These are phyloP conservation scores for Coecobrya sp. DNA, from an alignment of 2,888 invertebrate genomes.

Conservation along the genomic window DNA sequence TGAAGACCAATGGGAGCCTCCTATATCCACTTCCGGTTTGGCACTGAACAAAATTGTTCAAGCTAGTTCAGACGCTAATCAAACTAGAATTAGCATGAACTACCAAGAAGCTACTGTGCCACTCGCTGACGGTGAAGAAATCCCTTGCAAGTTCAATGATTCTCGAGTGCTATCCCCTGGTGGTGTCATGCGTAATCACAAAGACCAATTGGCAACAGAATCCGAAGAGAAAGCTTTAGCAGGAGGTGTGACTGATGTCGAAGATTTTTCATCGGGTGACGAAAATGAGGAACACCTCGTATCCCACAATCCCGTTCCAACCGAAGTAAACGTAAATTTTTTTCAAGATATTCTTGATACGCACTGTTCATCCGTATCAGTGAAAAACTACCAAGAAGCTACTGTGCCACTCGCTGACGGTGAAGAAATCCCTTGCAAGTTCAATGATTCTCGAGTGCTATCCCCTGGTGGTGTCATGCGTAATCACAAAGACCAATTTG, in stretches of 20 bases:
- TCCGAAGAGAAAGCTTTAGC: conserved; percentile 80
- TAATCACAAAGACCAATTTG: conserved; percentile 70
- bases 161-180: conserved; percentile 77
- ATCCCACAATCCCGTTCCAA: not conserved
- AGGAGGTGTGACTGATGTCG: conserved; percentile 82
- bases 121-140: conserved; percentile 82
- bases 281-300: conserved; percentile 18
- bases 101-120: conserved; percentile 77
- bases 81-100: conserved; percentile 80
- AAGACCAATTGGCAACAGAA: conserved; percentile 75
- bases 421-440: conserved; percentile 81
- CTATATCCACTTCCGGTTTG: conserved; percentile 55
- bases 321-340: conserved; percentile 69
- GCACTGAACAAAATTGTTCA: conserved; percentile 76
- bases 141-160: conserved; percentile 80
- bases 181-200: conserved; percentile 79
- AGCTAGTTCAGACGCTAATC: conserved; percentile 69
- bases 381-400: conserved; percentile 81
- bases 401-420: conserved; percentile 79
- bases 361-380: conserved; percentile 78
- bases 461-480: conserved; percentile 82
- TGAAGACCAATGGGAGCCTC: conserved; percentile 77
- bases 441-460: conserved; percentile 77
- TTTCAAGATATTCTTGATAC: conserved; percentile 82
- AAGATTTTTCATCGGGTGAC: conserved; percentile 82